These are phyloP conservation scores for Lanius ludovicianus DNA, from an alignment of 2,113 vertebrate genomes.

Conservation along the genomic window DNA sequence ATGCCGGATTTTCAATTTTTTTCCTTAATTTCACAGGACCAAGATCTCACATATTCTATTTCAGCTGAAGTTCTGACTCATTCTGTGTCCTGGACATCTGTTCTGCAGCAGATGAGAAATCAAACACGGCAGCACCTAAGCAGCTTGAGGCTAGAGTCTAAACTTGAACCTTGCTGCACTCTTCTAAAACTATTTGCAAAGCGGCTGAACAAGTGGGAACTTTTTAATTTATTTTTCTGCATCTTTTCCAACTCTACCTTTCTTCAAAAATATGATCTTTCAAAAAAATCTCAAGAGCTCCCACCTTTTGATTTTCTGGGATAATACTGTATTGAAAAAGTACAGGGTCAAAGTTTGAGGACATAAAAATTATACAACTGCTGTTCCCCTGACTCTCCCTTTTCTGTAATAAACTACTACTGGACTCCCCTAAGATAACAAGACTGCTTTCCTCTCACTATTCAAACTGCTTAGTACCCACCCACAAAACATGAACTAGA, in stretches of 20 bases:
- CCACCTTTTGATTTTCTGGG: conserved; percentile 55
- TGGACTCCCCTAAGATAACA: not conserved
- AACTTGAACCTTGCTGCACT: not conserved
- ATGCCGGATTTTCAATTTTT: not conserved
- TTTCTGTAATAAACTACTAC: conserved; percentile 55
- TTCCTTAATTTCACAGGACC: not conserved
- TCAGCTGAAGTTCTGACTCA: not conserved
- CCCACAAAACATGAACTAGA: not conserved
- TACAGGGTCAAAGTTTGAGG: conserved; percentile 24
- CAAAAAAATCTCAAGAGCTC: conserved; percentile 14
- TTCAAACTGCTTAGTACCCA: conserved; percentile 23
- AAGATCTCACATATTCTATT: not conserved
- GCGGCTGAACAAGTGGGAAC: not conserved
- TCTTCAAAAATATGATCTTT: conserved; percentile 33
- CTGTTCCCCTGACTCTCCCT: not conserved
- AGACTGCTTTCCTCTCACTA: conserved; percentile 1
- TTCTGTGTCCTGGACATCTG: not conserved
- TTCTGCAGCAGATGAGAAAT: not conserved
- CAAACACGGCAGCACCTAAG: not conserved
- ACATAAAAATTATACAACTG: conserved; percentile 48
- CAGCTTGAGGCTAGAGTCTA: not conserved
- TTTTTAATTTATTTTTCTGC: not conserved
- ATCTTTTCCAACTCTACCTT: not conserved
- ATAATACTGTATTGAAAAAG: conserved; percentile 25
- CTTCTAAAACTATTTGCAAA: not conserved